These are phyloP conservation scores for Potorous gilbertii DNA, from an alignment of 2,797 vertebrate species.

Conservation along the genomic window DNA sequence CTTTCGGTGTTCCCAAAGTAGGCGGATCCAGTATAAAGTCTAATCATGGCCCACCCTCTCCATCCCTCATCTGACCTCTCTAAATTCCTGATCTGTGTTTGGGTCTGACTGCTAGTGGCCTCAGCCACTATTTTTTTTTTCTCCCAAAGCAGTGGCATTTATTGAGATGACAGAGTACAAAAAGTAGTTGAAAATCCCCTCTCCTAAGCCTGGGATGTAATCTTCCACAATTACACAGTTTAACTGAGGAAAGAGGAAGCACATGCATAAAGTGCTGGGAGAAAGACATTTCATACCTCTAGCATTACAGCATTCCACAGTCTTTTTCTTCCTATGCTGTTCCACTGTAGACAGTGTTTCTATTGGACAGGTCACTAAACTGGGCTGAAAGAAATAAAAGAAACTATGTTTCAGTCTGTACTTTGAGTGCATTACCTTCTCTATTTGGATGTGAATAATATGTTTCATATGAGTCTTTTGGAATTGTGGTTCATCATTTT, in stretches of 20 bases:
- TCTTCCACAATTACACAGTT: too few species aligned
- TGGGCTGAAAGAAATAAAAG: background rate
- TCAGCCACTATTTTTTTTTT: background rate
- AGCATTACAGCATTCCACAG: background rate
- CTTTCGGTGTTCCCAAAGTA: too few species aligned
- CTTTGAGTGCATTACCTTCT: background rate
- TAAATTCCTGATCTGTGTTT: background rate
- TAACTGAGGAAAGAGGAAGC: background rate
- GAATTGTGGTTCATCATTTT: background rate
- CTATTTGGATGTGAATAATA: background rate
- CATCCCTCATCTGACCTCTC: too few species aligned
- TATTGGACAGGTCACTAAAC: background rate
- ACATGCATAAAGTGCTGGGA: background rate
- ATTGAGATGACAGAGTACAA: background rate
- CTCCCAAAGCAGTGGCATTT: background rate
- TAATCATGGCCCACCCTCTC: too few species aligned
- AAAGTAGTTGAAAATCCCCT: background rate
- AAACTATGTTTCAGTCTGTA: background rate
- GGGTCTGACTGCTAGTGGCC: background rate
- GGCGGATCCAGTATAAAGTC: too few species aligned
- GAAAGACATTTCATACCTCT: background rate
- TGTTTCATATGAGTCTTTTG: too few species aligned
- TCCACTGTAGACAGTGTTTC: too few species aligned
- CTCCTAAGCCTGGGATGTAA: too few species aligned
- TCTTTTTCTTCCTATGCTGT: background rate